Conservation (phyloP, 1,140 invertebrate genomes). For the Xylocopa sonorina region DNA sequence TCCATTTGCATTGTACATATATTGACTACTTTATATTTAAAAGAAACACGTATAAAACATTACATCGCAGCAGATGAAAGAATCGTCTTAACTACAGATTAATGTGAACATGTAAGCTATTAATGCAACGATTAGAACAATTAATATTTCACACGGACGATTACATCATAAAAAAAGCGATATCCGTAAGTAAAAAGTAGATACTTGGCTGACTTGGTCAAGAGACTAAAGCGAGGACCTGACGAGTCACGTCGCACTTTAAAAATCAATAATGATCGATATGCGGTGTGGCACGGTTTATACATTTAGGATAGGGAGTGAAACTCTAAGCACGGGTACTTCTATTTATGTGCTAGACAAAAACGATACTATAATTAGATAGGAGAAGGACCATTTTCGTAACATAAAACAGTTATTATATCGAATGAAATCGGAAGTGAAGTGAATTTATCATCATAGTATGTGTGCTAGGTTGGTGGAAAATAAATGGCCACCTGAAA, state of each 20-base stretch:
- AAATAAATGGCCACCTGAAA: too few relatives aligned
- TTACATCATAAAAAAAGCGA: background rate
- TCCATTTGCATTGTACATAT: too few relatives aligned
- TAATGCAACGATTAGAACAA: background rate
- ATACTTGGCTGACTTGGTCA: background rate
- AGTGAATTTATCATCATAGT: background rate
- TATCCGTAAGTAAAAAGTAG: too few relatives aligned
- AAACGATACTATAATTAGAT: conserved; percentile 8
- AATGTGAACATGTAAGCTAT: background rate
- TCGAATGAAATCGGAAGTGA: background rate
- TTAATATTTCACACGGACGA: background rate
- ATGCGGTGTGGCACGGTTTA: background rate
- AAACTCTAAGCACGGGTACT: background rate
- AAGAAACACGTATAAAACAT: background rate
- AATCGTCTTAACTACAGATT: background rate
- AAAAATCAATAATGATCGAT: conserved; percentile 43
- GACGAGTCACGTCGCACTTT: conserved; percentile 7
- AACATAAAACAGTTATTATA: background rate
- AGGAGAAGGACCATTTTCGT: background rate
- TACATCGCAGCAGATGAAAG: background rate
- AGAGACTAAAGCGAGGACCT: background rate
- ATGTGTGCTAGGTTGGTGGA: too few relatives aligned
- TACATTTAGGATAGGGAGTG: conserved; percentile 3
- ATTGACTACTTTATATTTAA: too few relatives aligned
- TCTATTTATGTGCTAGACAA: background rate